These are phyloP conservation scores for human DNA, from an alignment of 2,113 vertebrate genomes.

Conservation along the genomic window DNA sequence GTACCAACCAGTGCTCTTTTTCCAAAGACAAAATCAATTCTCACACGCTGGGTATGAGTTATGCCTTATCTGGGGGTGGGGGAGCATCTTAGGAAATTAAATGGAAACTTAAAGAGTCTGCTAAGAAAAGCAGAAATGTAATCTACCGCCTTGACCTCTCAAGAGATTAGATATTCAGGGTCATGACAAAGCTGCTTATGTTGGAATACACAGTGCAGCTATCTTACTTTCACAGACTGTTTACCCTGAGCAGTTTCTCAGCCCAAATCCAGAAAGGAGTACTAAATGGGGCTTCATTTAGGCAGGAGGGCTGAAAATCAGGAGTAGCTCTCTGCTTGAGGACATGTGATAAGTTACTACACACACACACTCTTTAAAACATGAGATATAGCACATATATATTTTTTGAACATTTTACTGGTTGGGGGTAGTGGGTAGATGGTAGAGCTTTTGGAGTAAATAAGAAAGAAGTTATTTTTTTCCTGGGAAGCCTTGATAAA, in stretches of 20 bases:
- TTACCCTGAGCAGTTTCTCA: background rate
- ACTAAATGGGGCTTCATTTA: background rate
- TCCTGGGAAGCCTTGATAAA: background rate
- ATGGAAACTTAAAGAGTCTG: conserved; percentile 1
- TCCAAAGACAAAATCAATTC: background rate
- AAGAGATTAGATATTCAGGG: conserved; percentile 60
- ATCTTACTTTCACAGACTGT: background rate
- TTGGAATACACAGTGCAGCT: background rate
- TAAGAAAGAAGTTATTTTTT: background rate
- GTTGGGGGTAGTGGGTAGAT: background rate
- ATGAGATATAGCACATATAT: background rate
- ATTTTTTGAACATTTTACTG: background rate
- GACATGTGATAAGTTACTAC: background rate
- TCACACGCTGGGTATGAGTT: background rate
- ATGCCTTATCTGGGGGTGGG: background rate
- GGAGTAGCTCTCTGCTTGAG: background rate
- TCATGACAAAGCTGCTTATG: conserved; percentile 65
- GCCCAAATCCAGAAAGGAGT: background rate
- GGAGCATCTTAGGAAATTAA: background rate
- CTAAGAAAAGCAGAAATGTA: conserved; percentile 42
- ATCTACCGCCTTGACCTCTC: conserved; percentile 42
- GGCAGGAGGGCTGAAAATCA: background rate
- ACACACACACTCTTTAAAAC: too few relatives aligned
- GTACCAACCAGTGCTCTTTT: background rate
- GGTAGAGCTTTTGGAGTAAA: background rate